Base-by-base conservation (phyloP, 2,888 invertebrate genomes). In the Mimachlamys varia region DNA sequence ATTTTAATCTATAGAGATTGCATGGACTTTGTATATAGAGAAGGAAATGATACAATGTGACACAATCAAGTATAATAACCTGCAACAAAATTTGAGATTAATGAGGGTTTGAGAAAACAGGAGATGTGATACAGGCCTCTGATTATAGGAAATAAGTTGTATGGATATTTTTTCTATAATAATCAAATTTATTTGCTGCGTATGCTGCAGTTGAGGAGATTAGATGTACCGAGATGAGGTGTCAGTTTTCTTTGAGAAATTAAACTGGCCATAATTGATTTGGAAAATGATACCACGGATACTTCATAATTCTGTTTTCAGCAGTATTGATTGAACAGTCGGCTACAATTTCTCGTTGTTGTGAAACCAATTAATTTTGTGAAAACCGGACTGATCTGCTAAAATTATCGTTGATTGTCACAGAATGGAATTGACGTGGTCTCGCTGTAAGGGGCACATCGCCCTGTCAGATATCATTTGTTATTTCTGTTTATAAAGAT, bases 241-340 rank as follows among this genome's bases (percentile, higher is more conserved):
- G 76, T 76, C 76, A 76, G 76, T 76, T 76, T 76, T 76, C 76
- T 33, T 33, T 17, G 17, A 76, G 76, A 33, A 33, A 76, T 76
- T 33, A 76, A 76, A 76, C 76, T 76, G 76, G 76, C 76, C 76
- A 33, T 76, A 76, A 76, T 76, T 76, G 76, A 33, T 76, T 76
- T 27, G 76, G 76, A 76, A 76, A 76, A 76, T 27, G 76, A 76
- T 76, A 76, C 76, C 76, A 76, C 33, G 76, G 76, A 76, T 33
- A 76, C 76, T 22, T 76, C 76, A 76, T 76, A 76, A 76, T 27
- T 76, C 27, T 76, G 33, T 76, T 76, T n/a, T 33, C 76, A 76
- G 76, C n/a, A 76, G 27, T 76, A 76, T 76, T 76, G 76, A 76
- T 76, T 33, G 33, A 27, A 76, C 76, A 76, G 76, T 33, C 76